phyloP scores from a whole-genome alignment of 2,797 vertebrate species.

The Leptatherina wallacei region DNA sequence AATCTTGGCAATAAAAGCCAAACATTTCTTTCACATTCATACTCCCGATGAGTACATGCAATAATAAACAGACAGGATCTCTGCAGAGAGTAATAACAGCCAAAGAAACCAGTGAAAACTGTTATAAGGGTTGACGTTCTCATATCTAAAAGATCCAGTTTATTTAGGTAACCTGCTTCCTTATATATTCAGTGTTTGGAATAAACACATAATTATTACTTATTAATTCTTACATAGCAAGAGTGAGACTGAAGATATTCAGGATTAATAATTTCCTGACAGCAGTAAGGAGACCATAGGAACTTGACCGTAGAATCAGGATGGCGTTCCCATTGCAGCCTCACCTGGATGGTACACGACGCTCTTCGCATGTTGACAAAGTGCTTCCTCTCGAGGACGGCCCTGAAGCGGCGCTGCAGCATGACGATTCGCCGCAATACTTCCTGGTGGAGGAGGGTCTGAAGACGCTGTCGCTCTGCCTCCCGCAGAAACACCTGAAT shows the following conservation, averaged over 20 bases:
- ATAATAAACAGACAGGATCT: background rate
- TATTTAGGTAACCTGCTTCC: background rate
- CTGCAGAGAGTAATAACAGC: background rate
- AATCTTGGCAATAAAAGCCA: background rate
- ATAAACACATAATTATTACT: background rate
- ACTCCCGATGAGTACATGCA: too few relatives aligned
- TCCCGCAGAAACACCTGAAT: conserved; percentile 93
- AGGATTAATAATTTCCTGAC: conserved; percentile 8
- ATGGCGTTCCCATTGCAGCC: background rate
- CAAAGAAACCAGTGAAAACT: too few relatives aligned
- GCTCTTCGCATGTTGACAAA: conserved; percentile 87
- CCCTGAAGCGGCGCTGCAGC: conserved; percentile 91
- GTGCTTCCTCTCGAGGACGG: conserved; percentile 87
- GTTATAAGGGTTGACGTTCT: background rate
- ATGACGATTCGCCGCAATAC: conserved; percentile 89
- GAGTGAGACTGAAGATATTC: background rate
- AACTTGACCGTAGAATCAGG: background rate
- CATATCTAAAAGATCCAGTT: background rate
- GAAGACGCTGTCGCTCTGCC: conserved; percentile 89
- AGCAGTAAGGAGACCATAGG: background rate
- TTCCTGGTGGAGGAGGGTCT: conserved; percentile 92
- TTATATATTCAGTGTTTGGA: background rate
- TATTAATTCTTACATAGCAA: background rate
- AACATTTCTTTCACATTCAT: background rate
- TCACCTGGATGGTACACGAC: conserved; percentile 88